Evolutionary conservation across 2,888 invertebrate species (phyloP), one percentile per base, ranked within the genome.

Genomic region (Amphipyra berbera): DNA sequence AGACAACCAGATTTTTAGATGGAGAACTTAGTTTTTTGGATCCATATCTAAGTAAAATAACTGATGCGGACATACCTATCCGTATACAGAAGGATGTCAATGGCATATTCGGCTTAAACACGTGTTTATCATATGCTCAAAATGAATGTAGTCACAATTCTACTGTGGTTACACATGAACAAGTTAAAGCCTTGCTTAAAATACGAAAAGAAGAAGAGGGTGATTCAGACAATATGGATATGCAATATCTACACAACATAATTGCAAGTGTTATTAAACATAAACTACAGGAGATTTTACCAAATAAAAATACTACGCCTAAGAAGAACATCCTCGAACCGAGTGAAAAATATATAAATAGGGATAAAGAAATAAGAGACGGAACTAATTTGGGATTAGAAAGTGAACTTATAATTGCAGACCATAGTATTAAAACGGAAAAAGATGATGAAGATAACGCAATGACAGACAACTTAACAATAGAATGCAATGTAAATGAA

Each of bases 361-460:
- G 37, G 12, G n/a, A 59, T 35, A 49, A 46, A 30, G 44, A 41
- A 47, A 59, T 59, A 4, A 27, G 38, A 12, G 27, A n/a, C 46
- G 1, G 12, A n/a, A 35, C 6, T 41, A 13, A 37, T 33, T 41
- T 70, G 7, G 64, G 38, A 38, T 64, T 70, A 49, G 7, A 64
- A 53, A 64, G 45, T 53, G 65, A 68, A 58, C 21, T 64, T 41
- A 64, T 64, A 33, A 52, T 63, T 44, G 46, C 48, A 33, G 42
- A 41, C 38, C 27, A 44, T 12, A 27, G 42, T 37, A 7, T 10
- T 38, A 53, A 53, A 10, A 15, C 0, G 0, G 68, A 69, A 53
- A 6, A 2, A 35, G 40, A 62, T 21, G 38, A 48, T 21, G 30
- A 53, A 42, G 12, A 33, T 49, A 10, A 10, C 21, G 4, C 14